A percentile compares a stretch with the other conserved stretches of the same genome.
phyloP scores from a whole-genome alignment of 1,140 invertebrate species.

The Acromyrmex charruanus region DNA sequence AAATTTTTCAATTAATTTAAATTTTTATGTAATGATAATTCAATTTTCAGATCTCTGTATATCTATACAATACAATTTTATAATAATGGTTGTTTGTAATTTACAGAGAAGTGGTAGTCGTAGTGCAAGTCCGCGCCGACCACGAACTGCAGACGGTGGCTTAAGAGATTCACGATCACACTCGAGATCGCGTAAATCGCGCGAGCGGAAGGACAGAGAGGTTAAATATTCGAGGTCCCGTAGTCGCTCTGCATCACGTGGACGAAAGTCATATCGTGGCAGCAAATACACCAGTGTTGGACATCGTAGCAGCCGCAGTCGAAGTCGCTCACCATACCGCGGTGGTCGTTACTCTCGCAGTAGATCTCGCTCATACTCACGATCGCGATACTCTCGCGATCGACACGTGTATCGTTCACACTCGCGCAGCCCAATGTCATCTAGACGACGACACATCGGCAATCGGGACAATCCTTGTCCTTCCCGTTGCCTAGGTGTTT shows the following conservation, averaged over 20 bases:
- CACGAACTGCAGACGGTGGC: conserved; percentile 76
- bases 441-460: conserved; percentile 87
- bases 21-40: not conserved
- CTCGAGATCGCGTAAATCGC: conserved; percentile 82
- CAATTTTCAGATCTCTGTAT: not conserved
- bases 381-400: conserved; percentile 83
- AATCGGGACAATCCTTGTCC: conserved; percentile 94
- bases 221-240: conserved; percentile 84
- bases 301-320: conserved; percentile 83
- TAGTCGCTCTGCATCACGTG: conserved; percentile 81
- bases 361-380: conserved; percentile 86
- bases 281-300: conserved; percentile 80
- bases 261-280: conserved; percentile 81
- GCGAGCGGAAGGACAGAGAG: conserved; percentile 80
- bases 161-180: conserved; percentile 82
- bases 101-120: conserved; percentile 81
- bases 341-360: conserved; percentile 86
- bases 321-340: conserved; percentile 86
- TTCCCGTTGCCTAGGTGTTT: conserved; percentile 97
- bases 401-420: conserved; percentile 83
- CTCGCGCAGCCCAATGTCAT: conserved; percentile 88
- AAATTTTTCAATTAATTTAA: not conserved
- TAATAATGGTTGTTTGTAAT: conserved; percentile 12
- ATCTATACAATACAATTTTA: not conserved
- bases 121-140: conserved; percentile 81